phyloP scores from a whole-genome alignment of 2,888 invertebrate species.

The Gerosis bhagava region DNA sequence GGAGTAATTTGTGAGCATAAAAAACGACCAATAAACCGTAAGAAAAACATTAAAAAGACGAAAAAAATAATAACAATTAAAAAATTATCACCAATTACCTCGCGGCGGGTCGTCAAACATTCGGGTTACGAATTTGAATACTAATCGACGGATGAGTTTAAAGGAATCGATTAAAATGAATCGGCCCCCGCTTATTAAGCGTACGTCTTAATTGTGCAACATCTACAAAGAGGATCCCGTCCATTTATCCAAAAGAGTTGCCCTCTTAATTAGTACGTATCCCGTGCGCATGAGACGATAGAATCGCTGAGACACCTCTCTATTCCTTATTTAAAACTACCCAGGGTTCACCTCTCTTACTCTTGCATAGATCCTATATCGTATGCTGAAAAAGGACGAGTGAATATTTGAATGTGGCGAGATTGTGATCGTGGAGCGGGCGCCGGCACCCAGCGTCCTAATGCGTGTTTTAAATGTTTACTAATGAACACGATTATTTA shows the following conservation, averaged over 20 bases:
- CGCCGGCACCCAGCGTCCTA: constrained; percentile 76
- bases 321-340: constrained; percentile 56
- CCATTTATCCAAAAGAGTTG: constrained; percentile 48
- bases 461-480: constrained; percentile 80
- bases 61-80: constrained; percentile 55
- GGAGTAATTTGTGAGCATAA: constrained; percentile 25
- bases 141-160: constrained; percentile 57
- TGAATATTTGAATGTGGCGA: constrained; percentile 47
- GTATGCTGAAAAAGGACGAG: constrained; percentile 46
- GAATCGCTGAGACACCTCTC: constrained; percentile 68
- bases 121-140: constrained; percentile 63
- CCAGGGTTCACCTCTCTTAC: constrained; percentile 38
- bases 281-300: constrained; percentile 60
- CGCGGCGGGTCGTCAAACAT: constrained; percentile 61
- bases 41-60: constrained; percentile 3
- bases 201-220: constrained; percentile 66
- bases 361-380: constrained; percentile 30
- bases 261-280: constrained; percentile 76
- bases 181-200: constrained; percentile 56
- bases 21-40: constrained; percentile 24
- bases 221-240: constrained; percentile 43
- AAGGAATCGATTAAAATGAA: constrained; percentile 62
- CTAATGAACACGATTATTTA: constrained; percentile 81
- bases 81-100: constrained; percentile 66
- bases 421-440: constrained; percentile 66